Conservation (phyloP, 1,140 invertebrate species). For the Procambarus clarkii region DNA sequence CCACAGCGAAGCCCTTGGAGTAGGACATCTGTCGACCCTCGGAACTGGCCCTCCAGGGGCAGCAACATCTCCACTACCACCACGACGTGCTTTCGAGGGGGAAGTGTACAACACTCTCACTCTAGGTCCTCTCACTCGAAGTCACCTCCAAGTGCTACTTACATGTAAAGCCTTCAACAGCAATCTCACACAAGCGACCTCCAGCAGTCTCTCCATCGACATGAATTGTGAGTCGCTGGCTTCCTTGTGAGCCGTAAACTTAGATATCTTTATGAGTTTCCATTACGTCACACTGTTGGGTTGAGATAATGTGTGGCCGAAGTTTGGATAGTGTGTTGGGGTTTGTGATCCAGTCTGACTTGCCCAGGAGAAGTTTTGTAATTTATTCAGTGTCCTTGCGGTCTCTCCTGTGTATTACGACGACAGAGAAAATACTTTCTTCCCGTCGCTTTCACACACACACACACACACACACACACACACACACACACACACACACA, state of each 20-base stretch:
- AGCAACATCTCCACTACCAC: neutral
- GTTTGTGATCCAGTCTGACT: no score
- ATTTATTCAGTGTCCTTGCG: no score
- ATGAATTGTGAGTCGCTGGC: constrained; percentile 87
- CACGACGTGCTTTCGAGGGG: neutral
- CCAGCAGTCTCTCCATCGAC: constrained; percentile 87
- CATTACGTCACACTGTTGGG: no score
- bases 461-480: neutral
- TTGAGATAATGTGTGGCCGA: no score
- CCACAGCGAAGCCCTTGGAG: neutral
- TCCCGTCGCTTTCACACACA: no score
- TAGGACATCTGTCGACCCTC: neutral
- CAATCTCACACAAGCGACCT: constrained; percentile 84
- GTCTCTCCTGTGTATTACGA: no score
- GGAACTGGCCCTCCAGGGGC: neutral
- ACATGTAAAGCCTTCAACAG: constrained; percentile 91
- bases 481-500: constrained; percentile 5
- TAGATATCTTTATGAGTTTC: no score
- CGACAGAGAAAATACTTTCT: no score
- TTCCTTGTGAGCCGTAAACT: no score
- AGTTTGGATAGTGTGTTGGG: no score
- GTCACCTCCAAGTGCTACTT: constrained; percentile 87
- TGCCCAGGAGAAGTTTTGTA: no score
- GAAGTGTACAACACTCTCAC: constrained; percentile 35
- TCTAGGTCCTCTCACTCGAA: constrained; percentile 80